A percentile compares a stretch with the other conserved stretches of the same genome.
Evolutionary conservation across 2,888 invertebrate species (phyloP).

Genomic region (Acleris sparsana): DNA sequence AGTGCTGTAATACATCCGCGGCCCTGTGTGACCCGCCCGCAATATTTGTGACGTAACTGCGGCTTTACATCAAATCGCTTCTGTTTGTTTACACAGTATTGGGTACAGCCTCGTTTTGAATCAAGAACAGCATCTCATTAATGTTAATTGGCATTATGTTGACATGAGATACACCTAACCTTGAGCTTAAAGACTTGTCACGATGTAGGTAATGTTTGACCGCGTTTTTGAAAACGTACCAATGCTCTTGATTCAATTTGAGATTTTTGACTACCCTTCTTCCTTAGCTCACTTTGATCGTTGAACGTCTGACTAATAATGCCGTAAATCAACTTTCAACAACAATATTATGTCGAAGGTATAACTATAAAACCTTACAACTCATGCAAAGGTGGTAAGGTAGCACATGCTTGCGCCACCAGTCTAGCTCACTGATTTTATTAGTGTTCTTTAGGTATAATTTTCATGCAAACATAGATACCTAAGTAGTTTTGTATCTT

Average conservation of each 20-base stretch:
- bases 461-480: too few relatives aligned
- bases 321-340: conserved; percentile 18
- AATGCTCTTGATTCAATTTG: not conserved
- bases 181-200: conserved; percentile 23
- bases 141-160: conserved; percentile 39
- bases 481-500: too few relatives aligned
- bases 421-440: too few relatives aligned
- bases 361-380: not conserved
- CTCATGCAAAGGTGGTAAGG: not conserved
- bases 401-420: not conserved
- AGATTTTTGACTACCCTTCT: conserved; percentile 8
- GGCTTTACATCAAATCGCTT: conserved; percentile 49
- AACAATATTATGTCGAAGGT: conserved; percentile 10
- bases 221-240: conserved; percentile 17
- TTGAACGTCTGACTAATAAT: conserved; percentile 14
- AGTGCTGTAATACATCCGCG: conserved; percentile 53
- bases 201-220: conserved; percentile 8
- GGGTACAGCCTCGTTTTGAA: conserved; percentile 47
- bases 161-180: conserved; percentile 33
- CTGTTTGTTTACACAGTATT: conserved; percentile 54
- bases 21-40: conserved; percentile 51
- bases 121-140: conserved; percentile 49
- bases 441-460: too few relatives aligned
- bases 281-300: conserved; percentile 26
- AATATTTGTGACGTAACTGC: conserved; percentile 55